Evolutionary conservation across 2,797 vertebrate species (phyloP).

Genomic region (Phalanger gymnotis): DNA sequence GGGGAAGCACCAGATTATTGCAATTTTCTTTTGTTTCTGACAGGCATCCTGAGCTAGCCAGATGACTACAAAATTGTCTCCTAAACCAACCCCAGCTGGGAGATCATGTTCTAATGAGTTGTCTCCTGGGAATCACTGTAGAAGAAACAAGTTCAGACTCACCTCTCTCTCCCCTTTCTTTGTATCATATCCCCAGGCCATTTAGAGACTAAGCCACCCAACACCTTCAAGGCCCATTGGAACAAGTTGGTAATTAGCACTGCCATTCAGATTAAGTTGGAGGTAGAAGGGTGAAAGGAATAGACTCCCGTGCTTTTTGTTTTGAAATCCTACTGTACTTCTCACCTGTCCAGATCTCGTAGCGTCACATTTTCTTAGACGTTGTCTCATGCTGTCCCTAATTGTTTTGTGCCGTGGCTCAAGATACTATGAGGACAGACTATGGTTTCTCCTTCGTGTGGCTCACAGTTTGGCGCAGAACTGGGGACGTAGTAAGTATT

Average conservation of each 20-base stretch:
- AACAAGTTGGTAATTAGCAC: not conserved
- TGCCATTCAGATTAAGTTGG: not conserved
- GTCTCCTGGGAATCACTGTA: not conserved
- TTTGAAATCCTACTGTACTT: conserved; percentile 15
- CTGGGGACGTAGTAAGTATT: not conserved
- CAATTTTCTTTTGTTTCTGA: conserved; percentile 3
- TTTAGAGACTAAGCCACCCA: not conserved
- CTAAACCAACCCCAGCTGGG: not conserved
- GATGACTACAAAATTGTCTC: conserved; percentile 12
- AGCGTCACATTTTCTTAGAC: not conserved
- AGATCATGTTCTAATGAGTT: not conserved
- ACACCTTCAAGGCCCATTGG: not conserved
- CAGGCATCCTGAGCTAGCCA: not conserved
- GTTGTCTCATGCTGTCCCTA: not conserved
- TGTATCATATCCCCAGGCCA: not conserved
- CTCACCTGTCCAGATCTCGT: not conserved
- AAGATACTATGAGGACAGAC: not conserved
- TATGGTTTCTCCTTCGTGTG: not conserved
- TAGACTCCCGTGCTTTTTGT: not conserved
- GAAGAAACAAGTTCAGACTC: not conserved
- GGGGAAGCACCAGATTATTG: conserved; percentile 3
- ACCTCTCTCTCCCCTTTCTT: not conserved
- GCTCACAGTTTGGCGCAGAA: not conserved
- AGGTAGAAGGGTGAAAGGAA: not conserved
- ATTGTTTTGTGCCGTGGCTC: not conserved